phyloP scores from a whole-genome alignment of 2,797 vertebrate genomes.

The Paratrypauchen microcephalus region DNA sequence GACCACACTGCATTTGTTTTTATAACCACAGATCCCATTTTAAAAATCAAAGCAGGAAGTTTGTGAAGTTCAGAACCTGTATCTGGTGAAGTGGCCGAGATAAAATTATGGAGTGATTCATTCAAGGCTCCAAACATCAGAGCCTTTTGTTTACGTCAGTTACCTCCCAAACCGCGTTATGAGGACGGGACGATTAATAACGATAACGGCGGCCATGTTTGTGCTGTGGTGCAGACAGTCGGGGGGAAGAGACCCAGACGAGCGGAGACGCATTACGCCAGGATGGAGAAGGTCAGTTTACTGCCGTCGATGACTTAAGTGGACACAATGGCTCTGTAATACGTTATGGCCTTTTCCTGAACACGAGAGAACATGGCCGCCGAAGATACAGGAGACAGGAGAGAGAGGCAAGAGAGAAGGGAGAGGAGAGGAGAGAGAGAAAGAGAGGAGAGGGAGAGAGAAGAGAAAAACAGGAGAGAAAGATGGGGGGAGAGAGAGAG shows the following conservation, averaged over 20 bases:
- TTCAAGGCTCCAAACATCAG: slow-evolving; percentile 47
- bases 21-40: neutral
- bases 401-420: slow-evolving; percentile 4
- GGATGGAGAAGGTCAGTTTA: slow-evolving; percentile 79
- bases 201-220: slow-evolving; percentile 74
- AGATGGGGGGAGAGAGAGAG: too few species aligned
- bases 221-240: slow-evolving; percentile 77
- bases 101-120: slow-evolving; percentile 14
- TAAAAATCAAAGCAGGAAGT: neutral
- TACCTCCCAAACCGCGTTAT: slow-evolving; percentile 59
- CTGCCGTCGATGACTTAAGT: slow-evolving; percentile 80
- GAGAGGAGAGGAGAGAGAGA: too few species aligned
- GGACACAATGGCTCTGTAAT: slow-evolving; percentile 72
- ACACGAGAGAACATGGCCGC: slow-evolving; percentile 39
- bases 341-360: slow-evolving; percentile 65
- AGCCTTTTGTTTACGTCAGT: slow-evolving; percentile 59
- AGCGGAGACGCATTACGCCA: slow-evolving; percentile 77
- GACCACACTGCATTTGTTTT: neutral
- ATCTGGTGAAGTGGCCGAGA: slow-evolving; percentile 19
- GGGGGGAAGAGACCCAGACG: slow-evolving; percentile 74
- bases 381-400: slow-evolving; percentile 10
- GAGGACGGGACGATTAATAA: slow-evolving; percentile 76
- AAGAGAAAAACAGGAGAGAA: too few species aligned
- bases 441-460: too few species aligned
- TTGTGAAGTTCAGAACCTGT: neutral